Evolutionary conservation across 2,888 invertebrate species (phyloP), one percentile per base, ranked within the genome.

Genomic region (Volucella zonaria): DNA sequence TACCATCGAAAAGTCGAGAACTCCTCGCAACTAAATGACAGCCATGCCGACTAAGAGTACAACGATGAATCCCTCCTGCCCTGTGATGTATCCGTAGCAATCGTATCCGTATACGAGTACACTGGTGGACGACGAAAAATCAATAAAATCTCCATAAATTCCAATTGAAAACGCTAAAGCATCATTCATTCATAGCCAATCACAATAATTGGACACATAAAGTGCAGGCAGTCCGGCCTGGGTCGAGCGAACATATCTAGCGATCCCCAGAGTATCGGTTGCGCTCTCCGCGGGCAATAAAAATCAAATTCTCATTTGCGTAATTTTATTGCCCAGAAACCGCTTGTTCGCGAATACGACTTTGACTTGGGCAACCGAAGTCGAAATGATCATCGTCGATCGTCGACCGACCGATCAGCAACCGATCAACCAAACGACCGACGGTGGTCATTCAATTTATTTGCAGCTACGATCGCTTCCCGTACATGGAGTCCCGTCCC

Each of bases 271-370:
- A 73, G 76, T 47, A 77, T 70, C 71, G 43, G 43, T 59, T 47
- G 71, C 47, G 68, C 76, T 80, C 75, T 64, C 70, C 75, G 85
- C 67, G 71, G 74, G 86, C 74, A 86, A 86, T 86, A 86, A 82
- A 86, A 86, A 86, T 86, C 86, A 82, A 86, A 86, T 78, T 82
- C 86, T 73, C 82, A 86, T 86, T 86, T 86, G 86, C 86, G 86
- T 86, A 86, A 86, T 86, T 86, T 86, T 86, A 86, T 86, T 86
- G 74, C 78, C 86, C 59, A 74, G 85, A 67, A 85, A 85, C 81
- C 56, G 76, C 76, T 76, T 73, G 67, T 58, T 76, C 40, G 45
- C 43, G 75, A 59, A 61, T 71, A 49, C 45, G 40, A 52, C 23
- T 54, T 51, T 38, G 31, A 18, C 23, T 74, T 42, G 62, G 23